Evolutionary conservation across 2,113 vertebrate species (phyloP), one percentile per base, ranked within the genome.

Genomic region (Brachirus orientalis): DNA sequence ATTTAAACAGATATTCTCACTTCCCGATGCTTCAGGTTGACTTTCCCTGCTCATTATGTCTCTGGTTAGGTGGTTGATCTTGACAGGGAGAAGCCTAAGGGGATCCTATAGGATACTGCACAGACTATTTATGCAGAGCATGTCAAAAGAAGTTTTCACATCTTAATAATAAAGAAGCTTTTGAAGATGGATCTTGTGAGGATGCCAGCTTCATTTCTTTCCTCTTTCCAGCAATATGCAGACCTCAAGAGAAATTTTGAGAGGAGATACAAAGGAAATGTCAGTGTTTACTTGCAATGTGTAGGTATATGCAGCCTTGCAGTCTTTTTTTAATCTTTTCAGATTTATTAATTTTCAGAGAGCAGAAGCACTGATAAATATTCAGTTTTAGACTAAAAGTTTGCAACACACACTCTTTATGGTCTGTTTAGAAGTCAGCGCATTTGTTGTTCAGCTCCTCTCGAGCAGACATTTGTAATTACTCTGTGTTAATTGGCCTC

Each of bases 401-500:
- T n/a, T n/a, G n/a, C n/a, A n/a, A n/a, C n/a, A n/a, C n/a, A n/a
- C n/a, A 47, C 22, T 28, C 22, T 28, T 28, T 28, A 28, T 28
- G 22, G 22, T 28, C 22, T 28, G 22, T 28, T 28, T 28, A 5
- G 22, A 69, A 48, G 56, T 46, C 38, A 36, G n/a, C 13, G 10
- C 45, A 36, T 76, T 69, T 77, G 57, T 80, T 82, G 75, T 80
- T 78, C 68, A 28, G 28, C 28, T 28, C 28, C 46, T 79, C n/a
- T n/a, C n/a, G n/a, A n/a, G n/a, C n/a, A n/a, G n/a, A n/a, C n/a
- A n/a, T n/a, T n/a, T n/a, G n/a, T n/a, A 82, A 84, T 80, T 84
- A 64, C 61, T 68, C 53, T 4, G 7, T 55, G 73, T 74, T 78
- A 80, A 82, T 87, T 87, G 43, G 47, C 28, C 41, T 37, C 50